phyloP scores from a whole-genome alignment of 2,797 vertebrate species.

The Tauraco hartlaubi region DNA sequence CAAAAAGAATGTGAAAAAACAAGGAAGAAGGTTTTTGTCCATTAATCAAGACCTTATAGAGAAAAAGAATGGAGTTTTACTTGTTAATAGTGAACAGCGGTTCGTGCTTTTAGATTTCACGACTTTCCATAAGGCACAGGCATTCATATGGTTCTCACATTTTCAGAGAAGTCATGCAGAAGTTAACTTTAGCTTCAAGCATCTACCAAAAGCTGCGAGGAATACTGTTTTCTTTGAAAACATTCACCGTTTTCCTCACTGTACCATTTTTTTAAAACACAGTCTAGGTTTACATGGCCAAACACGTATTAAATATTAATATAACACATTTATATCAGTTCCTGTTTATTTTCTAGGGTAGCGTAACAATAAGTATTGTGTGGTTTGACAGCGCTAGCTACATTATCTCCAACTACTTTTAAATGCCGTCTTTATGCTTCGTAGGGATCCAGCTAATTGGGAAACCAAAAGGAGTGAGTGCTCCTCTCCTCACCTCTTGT shows the following conservation, averaged over 20 bases:
- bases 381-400: neutral
- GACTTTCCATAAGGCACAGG: conserved; percentile 27
- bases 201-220: conserved; percentile 36
- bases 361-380: neutral
- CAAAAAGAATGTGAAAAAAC: conserved; percentile 44
- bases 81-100: conserved; percentile 44
- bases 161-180: conserved; percentile 31
- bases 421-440: neutral
- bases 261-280: neutral
- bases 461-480: neutral
- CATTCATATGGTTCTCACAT: conserved; percentile 61
- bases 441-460: neutral
- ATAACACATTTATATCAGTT: conserved; percentile 11
- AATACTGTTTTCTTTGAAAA: conserved; percentile 40
- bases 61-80: conserved; percentile 37
- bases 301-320: conserved; percentile 42
- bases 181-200: neutral
- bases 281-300: conserved; percentile 1
- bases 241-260: neutral
- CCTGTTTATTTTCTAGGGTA: conserved; percentile 31
- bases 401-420: neutral
- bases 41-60: conserved; percentile 47
- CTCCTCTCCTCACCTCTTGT: neutral
- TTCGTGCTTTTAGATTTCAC: conserved; percentile 31
- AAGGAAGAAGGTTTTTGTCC: neutral